These are phyloP conservation scores for Lutraria lutraria DNA, from an alignment of 2,888 invertebrate species.

Conservation along the genomic window DNA sequence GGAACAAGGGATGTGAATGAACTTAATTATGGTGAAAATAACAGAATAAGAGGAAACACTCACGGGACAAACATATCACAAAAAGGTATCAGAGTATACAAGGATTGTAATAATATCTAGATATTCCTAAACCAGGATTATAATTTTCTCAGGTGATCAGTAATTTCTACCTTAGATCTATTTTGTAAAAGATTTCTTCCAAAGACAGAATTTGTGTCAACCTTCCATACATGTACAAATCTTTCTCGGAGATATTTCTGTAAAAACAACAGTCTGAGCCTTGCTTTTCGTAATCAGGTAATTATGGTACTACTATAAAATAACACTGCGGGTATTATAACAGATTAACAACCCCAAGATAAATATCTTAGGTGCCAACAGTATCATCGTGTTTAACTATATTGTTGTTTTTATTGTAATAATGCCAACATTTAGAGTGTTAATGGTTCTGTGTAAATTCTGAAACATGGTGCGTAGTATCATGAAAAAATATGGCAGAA, in stretches of 20 bases:
- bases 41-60: not conserved
- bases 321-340: too few species aligned
- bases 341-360: too few species aligned
- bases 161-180: constrained; percentile 34
- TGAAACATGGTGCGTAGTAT: too few species aligned
- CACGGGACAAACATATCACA: not conserved
- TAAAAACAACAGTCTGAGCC: constrained; percentile 27
- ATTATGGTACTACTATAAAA: not conserved
- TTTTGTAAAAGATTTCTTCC: constrained; percentile 30
- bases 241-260: constrained; percentile 44
- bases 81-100: not conserved
- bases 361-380: too few species aligned
- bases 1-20: not conserved
- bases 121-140: constrained; percentile 2
- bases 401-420: too few species aligned
- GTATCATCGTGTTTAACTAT: too few species aligned
- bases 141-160: constrained; percentile 12
- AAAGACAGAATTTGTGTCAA: constrained; percentile 28
- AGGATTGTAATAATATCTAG: not conserved
- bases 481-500: too few species aligned
- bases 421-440: too few species aligned
- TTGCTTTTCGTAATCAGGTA: not conserved
- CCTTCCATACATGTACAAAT: constrained; percentile 50
- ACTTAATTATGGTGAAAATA: not conserved
- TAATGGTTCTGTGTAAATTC: too few species aligned